Base-by-base conservation (phyloP, 1,140 invertebrate genomes). In the Nebria ingens region DNA sequence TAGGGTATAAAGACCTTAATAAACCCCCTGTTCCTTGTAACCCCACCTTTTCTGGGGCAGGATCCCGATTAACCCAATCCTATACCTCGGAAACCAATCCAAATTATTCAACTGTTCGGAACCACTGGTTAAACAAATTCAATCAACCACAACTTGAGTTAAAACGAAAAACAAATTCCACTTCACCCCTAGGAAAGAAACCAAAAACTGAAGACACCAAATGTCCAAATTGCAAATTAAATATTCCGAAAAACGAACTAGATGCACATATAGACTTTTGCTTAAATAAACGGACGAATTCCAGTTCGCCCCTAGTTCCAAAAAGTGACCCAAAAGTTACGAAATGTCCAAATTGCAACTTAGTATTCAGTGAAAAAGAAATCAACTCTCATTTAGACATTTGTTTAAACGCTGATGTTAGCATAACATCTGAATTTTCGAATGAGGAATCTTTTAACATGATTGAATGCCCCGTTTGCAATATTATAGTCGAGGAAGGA, bases 391-490 rank as follows among this genome's bases (percentile, higher is more conserved):
- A 45, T 69, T 69, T 59, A 59, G 15, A 17, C 17, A 45, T 4
- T 4, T 45, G 40, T 52, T 13, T 63, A 15, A 59, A 63, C 52
- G 59, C 58, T n/a, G 20, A 58, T 51, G 54, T 49, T 40, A 49
- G 19, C 21, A 51, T 51, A 19, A 11, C 2, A 12, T 51, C 21
- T 11, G 50, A 51, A 51, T 51, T 51, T 45, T 45, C 40, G 4
- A 17, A 17, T 57, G 25, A 40, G 52, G 40, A 58, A 17, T 15
- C 51, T 11, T 9, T 52, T 40, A 38, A 59, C 34, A 51, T 34
- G n/a, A 58, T 61, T 19, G 55, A 56, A 19, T 87, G 85, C 70
- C 79, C 84, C 17, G 77, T 81, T 51, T 87, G 85, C 65, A 75
- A 77, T 12, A 66, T 67, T 45, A 58, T 66, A 45, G 65, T 84